Conservation (phyloP, 2,113 vertebrate species). For the Paratilapia polleni region DNA sequence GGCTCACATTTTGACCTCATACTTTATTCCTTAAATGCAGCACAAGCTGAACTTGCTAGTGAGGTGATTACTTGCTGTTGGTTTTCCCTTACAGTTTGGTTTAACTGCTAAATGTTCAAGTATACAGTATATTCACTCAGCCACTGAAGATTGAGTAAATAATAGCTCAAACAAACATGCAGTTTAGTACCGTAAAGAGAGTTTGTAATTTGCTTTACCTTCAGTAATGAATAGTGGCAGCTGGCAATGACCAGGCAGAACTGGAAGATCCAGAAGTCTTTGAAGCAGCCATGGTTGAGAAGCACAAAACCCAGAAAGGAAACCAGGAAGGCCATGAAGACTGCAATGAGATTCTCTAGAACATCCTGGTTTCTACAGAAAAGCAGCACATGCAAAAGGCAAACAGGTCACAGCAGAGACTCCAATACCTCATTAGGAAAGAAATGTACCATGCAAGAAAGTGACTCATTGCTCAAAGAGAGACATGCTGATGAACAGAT, state of each 20-base stretch:
- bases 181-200: not conserved
- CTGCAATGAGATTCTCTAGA: constrained; percentile 87
- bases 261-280: constrained; percentile 92
- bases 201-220: constrained; percentile 84
- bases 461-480: not conserved
- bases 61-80: not conserved
- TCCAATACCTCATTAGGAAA: not conserved
- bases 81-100: not conserved
- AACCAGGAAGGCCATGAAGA: constrained; percentile 91
- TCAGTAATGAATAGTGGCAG: constrained; percentile 97
- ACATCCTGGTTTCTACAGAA: constrained; percentile 81
- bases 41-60: not conserved
- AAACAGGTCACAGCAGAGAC: not conserved
- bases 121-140: not conserved
- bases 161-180: not conserved
- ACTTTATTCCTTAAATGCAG: not conserved
- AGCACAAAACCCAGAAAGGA: constrained; percentile 94
- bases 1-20: not conserved
- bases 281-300: constrained; percentile 92
- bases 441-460: not conserved
- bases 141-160: not conserved
- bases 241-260: constrained; percentile 97
- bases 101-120: not conserved
- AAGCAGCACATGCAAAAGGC: not conserved
- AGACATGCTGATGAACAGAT: not conserved